Conservation (phyloP, 2,888 invertebrate species). For the Dioctria linearis region DNA sequence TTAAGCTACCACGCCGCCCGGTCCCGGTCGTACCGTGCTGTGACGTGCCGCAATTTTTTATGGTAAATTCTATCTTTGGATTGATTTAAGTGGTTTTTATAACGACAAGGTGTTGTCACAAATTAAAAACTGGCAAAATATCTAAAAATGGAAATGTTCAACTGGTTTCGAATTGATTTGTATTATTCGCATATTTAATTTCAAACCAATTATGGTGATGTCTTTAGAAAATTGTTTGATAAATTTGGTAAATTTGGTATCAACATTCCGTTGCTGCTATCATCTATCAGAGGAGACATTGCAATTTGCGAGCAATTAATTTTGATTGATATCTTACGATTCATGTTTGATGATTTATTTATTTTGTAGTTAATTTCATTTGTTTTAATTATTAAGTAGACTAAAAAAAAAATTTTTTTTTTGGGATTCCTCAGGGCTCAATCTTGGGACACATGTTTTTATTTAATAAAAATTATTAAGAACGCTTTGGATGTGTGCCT, state of each 20-base stretch:
- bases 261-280: background rate
- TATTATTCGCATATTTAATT: background rate
- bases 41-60: background rate
- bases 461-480: too few relatives aligned
- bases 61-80: background rate
- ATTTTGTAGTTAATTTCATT: background rate
- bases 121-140: background rate
- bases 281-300: background rate
- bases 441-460: too few relatives aligned
- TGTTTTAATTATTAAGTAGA: background rate
- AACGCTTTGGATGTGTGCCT: too few relatives aligned
- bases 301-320: background rate
- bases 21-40: too few relatives aligned
- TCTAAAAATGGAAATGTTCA: background rate
- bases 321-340: background rate
- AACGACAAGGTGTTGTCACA: background rate
- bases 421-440: too few relatives aligned
- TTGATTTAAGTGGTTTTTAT: conserved; percentile 6
- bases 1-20: background rate
- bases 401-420: too few relatives aligned
- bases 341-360: too few relatives aligned
- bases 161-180: background rate
- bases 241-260: background rate
- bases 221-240: background rate
- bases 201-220: background rate